Base-by-base conservation (phyloP, 2,797 vertebrate genomes). In the Denticeps clupeoides region DNA sequence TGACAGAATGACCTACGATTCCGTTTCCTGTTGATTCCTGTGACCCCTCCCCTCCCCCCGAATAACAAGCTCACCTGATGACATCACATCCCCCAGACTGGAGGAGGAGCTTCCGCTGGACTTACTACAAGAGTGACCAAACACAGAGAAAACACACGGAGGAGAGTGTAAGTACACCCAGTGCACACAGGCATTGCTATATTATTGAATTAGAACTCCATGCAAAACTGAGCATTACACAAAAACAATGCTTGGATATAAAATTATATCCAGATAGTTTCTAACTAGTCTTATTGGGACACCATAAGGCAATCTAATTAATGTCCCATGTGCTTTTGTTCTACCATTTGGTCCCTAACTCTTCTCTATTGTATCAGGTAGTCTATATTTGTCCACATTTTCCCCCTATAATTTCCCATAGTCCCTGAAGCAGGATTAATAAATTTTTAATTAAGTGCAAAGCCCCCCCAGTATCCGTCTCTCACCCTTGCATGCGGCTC, bases 1-100 rank as follows among this genome's bases (percentile, higher is more conserved):
- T 53, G 59, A 56, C 9, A 49, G 55, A 58, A 45, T 47, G 45
- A 21, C 44, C 59, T 61, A 60, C 49, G 58, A 61, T 41, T 52
- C 58, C 54, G 10, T 61, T 50, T 58, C 52, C n/a, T 25, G 49
- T 29, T 31, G 64, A 56, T 46, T 59, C 64, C 64, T 60, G 60
- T 53, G 51, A 63, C 44, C 60, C 53, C 47, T 27, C 59, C 57
- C 53, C 47, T 60, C 26, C 63, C 60, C 37, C 41, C 27, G 53
- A 38, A 38, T 38, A 58, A 63, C 45, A 56, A 49, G 60, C 64
- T 67, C 64, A 67, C 64, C 64, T 67, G 64, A 56, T 60, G 93
- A 92, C 47, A 94, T 93, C 90, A 87, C 89, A 26, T 97, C 93
- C 65, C 91, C 93, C 76, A 93, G 84, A 78, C 89, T 96, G 78